Evolutionary conservation across 1,140 invertebrate species (phyloP).

Genomic region (Zaprionus lachaisei): DNA sequence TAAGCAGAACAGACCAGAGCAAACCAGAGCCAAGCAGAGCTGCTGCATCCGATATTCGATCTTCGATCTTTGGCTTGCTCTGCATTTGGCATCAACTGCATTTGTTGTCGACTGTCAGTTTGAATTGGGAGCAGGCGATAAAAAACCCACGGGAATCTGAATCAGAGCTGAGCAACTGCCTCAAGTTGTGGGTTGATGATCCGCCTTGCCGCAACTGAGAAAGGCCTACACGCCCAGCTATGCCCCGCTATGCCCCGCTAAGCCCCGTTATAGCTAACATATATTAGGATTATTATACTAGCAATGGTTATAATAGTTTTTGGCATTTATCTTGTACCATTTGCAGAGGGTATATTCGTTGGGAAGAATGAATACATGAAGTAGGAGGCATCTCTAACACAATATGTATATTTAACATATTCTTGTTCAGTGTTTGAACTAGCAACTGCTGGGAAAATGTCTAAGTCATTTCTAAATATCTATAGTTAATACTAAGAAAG

Average conservation of each 20-base stretch:
- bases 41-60: neutral
- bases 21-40: neutral
- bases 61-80: conserved; percentile 12
- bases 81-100: neutral
- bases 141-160: conserved; percentile 20
- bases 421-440: too few relatives aligned
- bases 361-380: too few relatives aligned
- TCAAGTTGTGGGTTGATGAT: conserved; percentile 2
- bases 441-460: too few relatives aligned
- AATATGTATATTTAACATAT: too few relatives aligned
- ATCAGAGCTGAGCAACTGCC: neutral
- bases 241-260: neutral
- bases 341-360: too few relatives aligned
- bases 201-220: neutral
- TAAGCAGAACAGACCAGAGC: neutral
- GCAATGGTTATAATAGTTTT: neutral
- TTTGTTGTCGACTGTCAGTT: neutral
- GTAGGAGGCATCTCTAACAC: too few relatives aligned
- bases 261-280: neutral
- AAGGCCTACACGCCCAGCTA: neutral
- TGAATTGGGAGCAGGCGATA: conserved; percentile 18
- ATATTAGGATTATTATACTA: neutral
- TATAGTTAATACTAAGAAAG: too few relatives aligned
- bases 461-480: too few relatives aligned
- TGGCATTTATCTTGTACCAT: neutral